Evolutionary conservation across 2,888 invertebrate genomes (phyloP).

Genomic region (Arctia plantaginis): DNA sequence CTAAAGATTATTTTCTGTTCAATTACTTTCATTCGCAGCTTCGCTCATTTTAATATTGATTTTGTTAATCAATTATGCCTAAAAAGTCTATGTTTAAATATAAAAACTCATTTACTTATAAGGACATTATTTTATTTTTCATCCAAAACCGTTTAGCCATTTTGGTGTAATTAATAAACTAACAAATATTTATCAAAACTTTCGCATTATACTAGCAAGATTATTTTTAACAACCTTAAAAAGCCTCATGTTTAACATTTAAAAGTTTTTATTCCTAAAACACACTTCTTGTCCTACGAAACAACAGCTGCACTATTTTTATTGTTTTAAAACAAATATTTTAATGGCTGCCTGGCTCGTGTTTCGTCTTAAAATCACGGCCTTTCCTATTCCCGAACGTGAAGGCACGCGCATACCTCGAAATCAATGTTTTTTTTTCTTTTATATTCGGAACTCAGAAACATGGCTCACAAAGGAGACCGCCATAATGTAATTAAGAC

Average conservation of each 20-base stretch:
- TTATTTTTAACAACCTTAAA: not conserved
- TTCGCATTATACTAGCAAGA: no score
- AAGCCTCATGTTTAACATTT: not conserved
- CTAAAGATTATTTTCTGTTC: no score
- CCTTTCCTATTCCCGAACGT: slow-evolving; percentile 58
- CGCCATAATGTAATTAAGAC: slow-evolving; percentile 73
- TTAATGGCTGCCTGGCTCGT: slow-evolving; percentile 16
- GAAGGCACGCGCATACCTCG: slow-evolving; percentile 76
- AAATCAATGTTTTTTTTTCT: slow-evolving; percentile 52
- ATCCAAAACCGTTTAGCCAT: no score
- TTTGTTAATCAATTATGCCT: no score
- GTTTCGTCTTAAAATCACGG: slow-evolving; percentile 41
- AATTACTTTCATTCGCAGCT: no score
- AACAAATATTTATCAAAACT: no score
- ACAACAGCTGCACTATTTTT: slow-evolving; percentile 37
- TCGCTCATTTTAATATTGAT: no score
- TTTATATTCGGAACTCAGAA: slow-evolving; percentile 30
- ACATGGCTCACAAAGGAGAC: slow-evolving; percentile 73
- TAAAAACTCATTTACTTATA: no score
- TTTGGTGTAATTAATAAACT: no score
- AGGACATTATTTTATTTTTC: no score
- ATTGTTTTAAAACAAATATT: slow-evolving; percentile 47
- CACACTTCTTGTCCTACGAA: not conserved
- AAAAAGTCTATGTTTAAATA: no score
- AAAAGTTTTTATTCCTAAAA: not conserved